Evolutionary conservation across 1,140 invertebrate genomes (phyloP).

Genomic region (Plutomurus gul): DNA sequence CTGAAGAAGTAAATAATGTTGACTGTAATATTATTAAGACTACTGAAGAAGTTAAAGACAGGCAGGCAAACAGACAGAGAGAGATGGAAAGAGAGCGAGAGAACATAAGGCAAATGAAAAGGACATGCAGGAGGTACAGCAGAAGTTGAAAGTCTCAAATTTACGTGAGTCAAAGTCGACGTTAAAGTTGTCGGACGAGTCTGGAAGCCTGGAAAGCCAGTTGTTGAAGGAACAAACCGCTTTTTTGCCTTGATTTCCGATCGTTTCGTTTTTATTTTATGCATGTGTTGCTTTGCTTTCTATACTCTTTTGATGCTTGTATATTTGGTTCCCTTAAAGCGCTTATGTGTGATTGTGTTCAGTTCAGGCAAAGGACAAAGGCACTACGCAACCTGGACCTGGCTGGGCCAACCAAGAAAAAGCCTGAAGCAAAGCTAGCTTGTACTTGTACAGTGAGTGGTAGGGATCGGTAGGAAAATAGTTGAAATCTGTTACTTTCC

Average conservation of each 20-base stretch:
- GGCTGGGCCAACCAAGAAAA: neutral
- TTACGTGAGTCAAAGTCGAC: slow-evolving; percentile 4
- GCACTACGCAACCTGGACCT: neutral
- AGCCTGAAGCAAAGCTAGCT: neutral
- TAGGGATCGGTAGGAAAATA: neutral
- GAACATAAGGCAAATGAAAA: neutral
- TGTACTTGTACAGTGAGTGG: neutral
- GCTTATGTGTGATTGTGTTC: neutral
- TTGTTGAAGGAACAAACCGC: neutral
- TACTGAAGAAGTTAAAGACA: neutral
- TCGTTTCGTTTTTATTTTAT: slow-evolving; percentile 16
- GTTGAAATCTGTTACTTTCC: too few relatives aligned
- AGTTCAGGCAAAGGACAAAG: neutral
- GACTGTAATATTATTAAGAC: too few relatives aligned
- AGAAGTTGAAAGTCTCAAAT: slow-evolving; percentile 10
- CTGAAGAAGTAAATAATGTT: too few relatives aligned
- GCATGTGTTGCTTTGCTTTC: neutral
- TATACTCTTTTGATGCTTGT: neutral
- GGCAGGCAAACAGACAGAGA: too few relatives aligned
- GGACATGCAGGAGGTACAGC: slow-evolving; percentile 26
- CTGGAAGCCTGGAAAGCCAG: neutral
- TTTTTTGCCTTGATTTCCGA: slow-evolving; percentile 20
- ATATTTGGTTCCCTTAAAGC: neutral
- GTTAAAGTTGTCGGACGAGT: slow-evolving; percentile 15
- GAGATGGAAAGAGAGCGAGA: neutral